These are phyloP conservation scores for Epinephelus moara DNA, from an alignment of 2,113 vertebrate species.

Conservation along the genomic window DNA sequence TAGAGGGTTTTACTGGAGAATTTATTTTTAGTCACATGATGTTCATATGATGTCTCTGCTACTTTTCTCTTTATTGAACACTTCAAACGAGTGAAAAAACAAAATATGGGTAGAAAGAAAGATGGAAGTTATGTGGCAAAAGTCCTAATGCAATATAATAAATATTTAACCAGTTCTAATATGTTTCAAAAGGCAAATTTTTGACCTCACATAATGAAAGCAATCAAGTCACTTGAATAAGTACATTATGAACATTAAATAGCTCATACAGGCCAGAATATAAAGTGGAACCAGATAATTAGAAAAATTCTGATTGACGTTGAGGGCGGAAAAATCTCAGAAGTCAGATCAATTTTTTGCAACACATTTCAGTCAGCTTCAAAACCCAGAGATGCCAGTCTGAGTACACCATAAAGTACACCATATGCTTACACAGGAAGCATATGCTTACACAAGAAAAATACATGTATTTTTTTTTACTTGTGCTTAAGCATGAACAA, in stretches of 20 bases:
- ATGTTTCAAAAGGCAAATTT: neutral
- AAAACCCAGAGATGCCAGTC: slow-evolving; percentile 3
- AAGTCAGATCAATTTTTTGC: neutral
- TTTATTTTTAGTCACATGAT: neutral
- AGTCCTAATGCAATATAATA: too few species aligned
- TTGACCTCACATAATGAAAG: neutral
- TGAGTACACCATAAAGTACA: neutral
- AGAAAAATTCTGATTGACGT: neutral
- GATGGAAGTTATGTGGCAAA: neutral
- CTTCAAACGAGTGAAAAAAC: neutral
- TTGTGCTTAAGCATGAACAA: neutral
- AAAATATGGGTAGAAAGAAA: neutral
- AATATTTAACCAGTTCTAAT: neutral
- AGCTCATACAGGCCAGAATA: neutral
- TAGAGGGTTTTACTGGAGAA: neutral
- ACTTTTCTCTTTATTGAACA: neutral
- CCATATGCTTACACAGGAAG: slow-evolving; percentile 43
- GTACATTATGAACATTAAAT: neutral
- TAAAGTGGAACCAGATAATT: neutral
- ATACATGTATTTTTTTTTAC: slow-evolving; percentile 11
- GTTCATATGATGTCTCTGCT: neutral
- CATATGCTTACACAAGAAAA: neutral
- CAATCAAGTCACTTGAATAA: neutral
- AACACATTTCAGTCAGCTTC: neutral
- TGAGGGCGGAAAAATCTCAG: neutral